Evolutionary conservation across 2,797 vertebrate genomes (phyloP), one percentile per base, ranked within the genome.

Genomic region (Miichthys miiuy): DNA sequence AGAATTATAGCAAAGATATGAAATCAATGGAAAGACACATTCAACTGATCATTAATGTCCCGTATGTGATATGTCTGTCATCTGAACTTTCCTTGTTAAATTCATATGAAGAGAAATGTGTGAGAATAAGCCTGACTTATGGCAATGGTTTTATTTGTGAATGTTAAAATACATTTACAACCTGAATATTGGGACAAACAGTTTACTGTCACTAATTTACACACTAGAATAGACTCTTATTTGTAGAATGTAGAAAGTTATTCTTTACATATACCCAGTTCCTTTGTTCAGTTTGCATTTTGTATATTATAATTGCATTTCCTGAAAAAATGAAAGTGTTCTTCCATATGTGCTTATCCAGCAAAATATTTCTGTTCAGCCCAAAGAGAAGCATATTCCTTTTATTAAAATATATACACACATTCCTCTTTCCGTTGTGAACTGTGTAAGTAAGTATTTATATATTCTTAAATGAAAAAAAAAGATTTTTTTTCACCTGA

Each of bases 341-440:
- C 92, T 92, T 91, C 92, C 90, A 88, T 87, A 87, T 95, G 93
- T 94, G 92, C 94, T 95, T 95, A 92, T 94, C 92, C 93, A 93
- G 93, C 93, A 93, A 94, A 94, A 93, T 93, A 94, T 93, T 94
- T 93, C 80, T 92, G 89, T 89, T 92, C 90, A 91, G 87, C 83
- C 90, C 88, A 89, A 90, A 88, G 83, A 91, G 89, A 88, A 92
- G 86, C 86, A 87, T 87, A 84, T 92, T 94, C 90, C 90, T 87
- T 90, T 94, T 94, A 94, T 92, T 94, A 94, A 95, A 94, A 94
- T 95, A 95, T 94, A 92, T 94, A 94, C 93, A 95, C 92, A 94
- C 93, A 94, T 93, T 94, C 93, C 92, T 90, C 87, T 93, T 89
- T 84, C 91, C 81, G 85, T 76, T 79, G 84, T 90, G 86, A 86